These are phyloP conservation scores for Centropus bengalensis DNA, from an alignment of 2,113 vertebrate species.

Conservation along the genomic window DNA sequence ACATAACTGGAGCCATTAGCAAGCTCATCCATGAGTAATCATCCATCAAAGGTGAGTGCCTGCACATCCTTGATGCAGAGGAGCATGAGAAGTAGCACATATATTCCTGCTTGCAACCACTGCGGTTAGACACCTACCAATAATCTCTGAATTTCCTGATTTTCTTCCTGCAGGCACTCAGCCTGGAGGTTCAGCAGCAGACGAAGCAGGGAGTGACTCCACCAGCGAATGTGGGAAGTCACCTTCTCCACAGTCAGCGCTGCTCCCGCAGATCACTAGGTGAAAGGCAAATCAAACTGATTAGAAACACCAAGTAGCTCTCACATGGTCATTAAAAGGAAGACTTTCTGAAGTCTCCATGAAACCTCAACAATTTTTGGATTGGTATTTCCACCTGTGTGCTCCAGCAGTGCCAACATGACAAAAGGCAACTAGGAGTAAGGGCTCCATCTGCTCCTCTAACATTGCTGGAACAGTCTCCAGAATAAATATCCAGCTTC, in stretches of 20 bases:
- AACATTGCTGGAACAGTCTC: not conserved
- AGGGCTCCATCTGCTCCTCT: not conserved
- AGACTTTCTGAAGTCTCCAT: not conserved
- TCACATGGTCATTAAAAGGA: not conserved
- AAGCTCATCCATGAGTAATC: not conserved
- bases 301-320: not conserved
- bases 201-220: not conserved
- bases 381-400: not conserved
- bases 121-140: not conserved
- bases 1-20: constrained; percentile 16
- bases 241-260: not conserved
- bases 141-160: not conserved
- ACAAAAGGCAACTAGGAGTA: not conserved
- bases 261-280: not conserved
- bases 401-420: fast-evolving
- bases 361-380: not conserved
- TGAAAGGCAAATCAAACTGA: not conserved
- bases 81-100: not conserved
- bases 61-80: not conserved
- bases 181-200: not conserved
- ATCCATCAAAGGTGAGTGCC: constrained; percentile 18
- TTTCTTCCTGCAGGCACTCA: not conserved
- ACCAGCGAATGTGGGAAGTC: not conserved
- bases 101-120: not conserved
- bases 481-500: not conserved